Conservation (phyloP, 2,888 invertebrate species). For the Cephus sareptanus region DNA sequence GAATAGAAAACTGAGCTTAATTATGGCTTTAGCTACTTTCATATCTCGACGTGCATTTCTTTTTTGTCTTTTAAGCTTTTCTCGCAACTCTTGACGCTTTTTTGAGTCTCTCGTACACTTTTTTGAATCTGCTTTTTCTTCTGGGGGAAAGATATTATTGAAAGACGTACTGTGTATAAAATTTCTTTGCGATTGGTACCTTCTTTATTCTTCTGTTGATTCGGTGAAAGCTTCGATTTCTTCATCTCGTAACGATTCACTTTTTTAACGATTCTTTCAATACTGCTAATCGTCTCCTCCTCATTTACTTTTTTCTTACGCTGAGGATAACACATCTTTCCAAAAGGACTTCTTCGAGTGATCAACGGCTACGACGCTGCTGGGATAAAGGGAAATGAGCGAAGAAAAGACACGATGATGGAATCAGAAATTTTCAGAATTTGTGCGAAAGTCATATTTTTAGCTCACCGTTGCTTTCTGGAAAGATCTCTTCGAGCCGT, state of each 20-base stretch:
- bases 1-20: conserved; percentile 24
- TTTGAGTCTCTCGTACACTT: no score
- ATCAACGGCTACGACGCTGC: neutral
- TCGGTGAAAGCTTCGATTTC: neutral
- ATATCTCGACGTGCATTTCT: neutral
- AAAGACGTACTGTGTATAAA: neutral
- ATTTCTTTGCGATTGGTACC: neutral
- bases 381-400: neutral
- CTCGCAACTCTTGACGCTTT: neutral
- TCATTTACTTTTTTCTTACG: neutral
- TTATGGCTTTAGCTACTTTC: conserved; percentile 19
- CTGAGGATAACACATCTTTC: neutral
- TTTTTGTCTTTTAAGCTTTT: neutral
- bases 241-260: neutral
- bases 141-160: neutral
- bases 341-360: neutral
- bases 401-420: neutral
- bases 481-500: neutral
- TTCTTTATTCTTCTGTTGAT: neutral
- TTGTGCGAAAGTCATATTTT: neutral
- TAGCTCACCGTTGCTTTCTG: neutral
- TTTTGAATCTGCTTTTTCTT: neutral
- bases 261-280: neutral
- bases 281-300: neutral
- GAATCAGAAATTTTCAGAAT: neutral